Conservation (phyloP, 2,113 vertebrate genomes). For the Myxocyprinus asiaticus region DNA sequence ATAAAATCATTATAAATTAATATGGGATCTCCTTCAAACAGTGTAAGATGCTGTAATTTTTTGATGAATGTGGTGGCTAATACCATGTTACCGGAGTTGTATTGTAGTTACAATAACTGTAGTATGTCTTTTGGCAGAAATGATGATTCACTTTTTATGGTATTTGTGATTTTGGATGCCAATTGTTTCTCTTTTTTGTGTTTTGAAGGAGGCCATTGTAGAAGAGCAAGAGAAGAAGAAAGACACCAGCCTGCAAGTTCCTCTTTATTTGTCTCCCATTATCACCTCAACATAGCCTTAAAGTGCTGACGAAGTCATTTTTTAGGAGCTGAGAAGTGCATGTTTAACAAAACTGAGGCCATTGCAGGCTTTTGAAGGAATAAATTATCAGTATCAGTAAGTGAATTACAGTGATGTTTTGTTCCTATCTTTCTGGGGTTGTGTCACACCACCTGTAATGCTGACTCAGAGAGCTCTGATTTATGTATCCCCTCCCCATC, state of each 20-base stretch:
- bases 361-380: conserved; percentile 29
- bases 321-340: background rate
- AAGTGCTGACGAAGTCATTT: conserved; percentile 19
- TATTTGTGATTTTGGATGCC: background rate
- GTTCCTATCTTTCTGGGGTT: background rate
- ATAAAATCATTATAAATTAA: too few species aligned
- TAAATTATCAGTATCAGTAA: conserved; percentile 33
- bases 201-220: conserved; percentile 90
- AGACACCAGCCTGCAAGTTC: conserved; percentile 87
- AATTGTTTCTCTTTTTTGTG: background rate
- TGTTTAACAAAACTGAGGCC: conserved; percentile 14
- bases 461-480: conserved; percentile 41
- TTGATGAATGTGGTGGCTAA: background rate
- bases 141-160: too few species aligned
- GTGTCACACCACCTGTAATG: conserved; percentile 9
- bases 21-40: too few species aligned
- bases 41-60: background rate
- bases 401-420: conserved; percentile 26
- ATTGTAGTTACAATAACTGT: too few species aligned
- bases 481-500: conserved; percentile 45
- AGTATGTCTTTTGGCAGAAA: too few species aligned
- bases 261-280: conserved; percentile 9
- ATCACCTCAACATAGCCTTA: background rate
- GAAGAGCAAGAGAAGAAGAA: conserved; percentile 98
- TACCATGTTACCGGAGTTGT: too few species aligned